Base-by-base conservation (phyloP, 37 sponge, comb jelly and placozoan species). In the Diacarnus erythraeanus region DNA sequence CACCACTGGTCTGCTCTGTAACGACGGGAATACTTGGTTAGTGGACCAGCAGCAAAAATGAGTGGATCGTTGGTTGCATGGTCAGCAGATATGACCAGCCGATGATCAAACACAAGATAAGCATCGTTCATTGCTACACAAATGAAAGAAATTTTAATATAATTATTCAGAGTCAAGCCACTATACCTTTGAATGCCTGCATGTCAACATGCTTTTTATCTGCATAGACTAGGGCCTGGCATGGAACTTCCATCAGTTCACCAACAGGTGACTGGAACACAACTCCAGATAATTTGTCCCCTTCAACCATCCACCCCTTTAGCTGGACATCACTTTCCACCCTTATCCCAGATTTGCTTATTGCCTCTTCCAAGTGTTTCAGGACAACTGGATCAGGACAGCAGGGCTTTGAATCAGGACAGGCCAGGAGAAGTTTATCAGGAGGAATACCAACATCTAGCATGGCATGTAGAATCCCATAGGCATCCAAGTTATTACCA, bases 91-190 rank as follows among this genome's bases (percentile, higher is more conserved):
- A 98, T 83, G 20, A 98, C 99, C 67, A 98, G 85, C 2, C 94
- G 76, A 5, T 89, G 42, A 57, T 98, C 99, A 84, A 90, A 93
- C 44, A 98, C 99, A 72, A 98, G 84, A 81, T 91, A 98, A 33
- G 94, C 84, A 78, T 95, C 85, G 72, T 98, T 98, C 57, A 98
- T 77, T 41, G 96, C 99, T 90, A 20, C 6, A 31, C 29, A 69
- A 3, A 37, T 36, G 35, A 8, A 9, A 37, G 3, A 69, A 36
- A 25, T 69, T n/a, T n/a, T n/a, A n/a, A n/a, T n/a, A n/a, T n/a
- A n/a, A n/a, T n/a, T n/a, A n/a, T n/a, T n/a, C n/a, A n/a, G n/a
- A n/a, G n/a, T n/a, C n/a, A n/a, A n/a, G n/a, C n/a, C n/a, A n/a
- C n/a, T n/a, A n/a, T n/a, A n/a, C 93, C 93, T 86, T 77, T 83